phyloP scores from a whole-genome alignment of 2,113 vertebrate species.

The Shinisaurus crocodilurus region DNA sequence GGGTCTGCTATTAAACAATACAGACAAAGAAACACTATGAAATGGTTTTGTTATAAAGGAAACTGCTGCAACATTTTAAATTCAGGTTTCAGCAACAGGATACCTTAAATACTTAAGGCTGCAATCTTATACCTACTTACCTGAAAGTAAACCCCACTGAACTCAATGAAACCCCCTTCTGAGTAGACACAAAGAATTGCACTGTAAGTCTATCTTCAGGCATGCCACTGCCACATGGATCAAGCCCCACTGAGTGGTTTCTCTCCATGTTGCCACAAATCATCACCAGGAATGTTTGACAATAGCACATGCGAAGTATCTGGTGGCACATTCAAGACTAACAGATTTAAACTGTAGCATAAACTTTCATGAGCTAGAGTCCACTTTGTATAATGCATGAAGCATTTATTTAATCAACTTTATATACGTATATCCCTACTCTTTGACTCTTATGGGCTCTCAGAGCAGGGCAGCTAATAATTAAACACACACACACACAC shows the following conservation, averaged over 20 bases:
- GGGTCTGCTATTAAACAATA: neutral
- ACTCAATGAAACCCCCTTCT: neutral
- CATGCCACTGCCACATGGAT: neutral
- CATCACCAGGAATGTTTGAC: neutral
- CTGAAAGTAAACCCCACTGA: no score
- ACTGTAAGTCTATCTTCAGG: neutral
- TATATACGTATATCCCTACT: no score
- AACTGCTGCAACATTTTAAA: neutral
- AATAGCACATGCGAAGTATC: neutral
- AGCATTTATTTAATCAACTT: neutral
- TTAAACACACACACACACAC: no score
- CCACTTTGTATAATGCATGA: neutral
- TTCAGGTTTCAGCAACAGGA: neutral
- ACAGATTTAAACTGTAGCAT: no score
- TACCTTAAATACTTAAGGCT: slow-evolving; percentile 13
- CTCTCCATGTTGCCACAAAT: neutral
- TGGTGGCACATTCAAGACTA: no score
- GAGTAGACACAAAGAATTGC: neutral
- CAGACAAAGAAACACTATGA: slow-evolving; percentile 1
- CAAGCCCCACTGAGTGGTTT: neutral
- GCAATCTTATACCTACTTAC: neutral
- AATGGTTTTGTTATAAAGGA: slow-evolving; percentile 2
- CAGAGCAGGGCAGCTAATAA: neutral
- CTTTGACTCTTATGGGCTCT: neutral
- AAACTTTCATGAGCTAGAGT: no score